These are phyloP conservation scores for Hoplostethus atlanticus DNA, from an alignment of 2,797 vertebrate genomes.

Conservation along the genomic window DNA sequence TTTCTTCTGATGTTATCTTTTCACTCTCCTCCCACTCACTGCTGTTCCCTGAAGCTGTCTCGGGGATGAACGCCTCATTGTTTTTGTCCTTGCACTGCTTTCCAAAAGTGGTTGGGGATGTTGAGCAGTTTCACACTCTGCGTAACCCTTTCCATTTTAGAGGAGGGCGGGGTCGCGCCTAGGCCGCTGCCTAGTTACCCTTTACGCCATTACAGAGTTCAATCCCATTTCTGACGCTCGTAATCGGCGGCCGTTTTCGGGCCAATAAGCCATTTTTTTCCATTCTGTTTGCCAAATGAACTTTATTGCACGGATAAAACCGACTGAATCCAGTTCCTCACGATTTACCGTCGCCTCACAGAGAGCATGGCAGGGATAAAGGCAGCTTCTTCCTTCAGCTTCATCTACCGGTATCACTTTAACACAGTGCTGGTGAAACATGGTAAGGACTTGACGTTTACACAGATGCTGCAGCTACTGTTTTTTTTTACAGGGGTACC, in stretches of 20 bases:
- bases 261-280: neutral
- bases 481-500: slow-evolving; percentile 12
- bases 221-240: slow-evolving; percentile 14
- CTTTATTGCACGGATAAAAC: neutral
- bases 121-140: slow-evolving; percentile 61
- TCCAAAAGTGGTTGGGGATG: slow-evolving; percentile 69
- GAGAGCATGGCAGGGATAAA: neutral
- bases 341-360: neutral
- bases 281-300: slow-evolving; percentile 17
- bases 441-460: neutral
- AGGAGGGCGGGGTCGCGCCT: slow-evolving; percentile 51
- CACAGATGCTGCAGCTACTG: no score
- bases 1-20: slow-evolving; percentile 83
- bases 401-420: neutral
- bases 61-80: slow-evolving; percentile 82
- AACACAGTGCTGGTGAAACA: neutral
- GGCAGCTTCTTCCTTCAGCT: neutral
- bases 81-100: slow-evolving; percentile 81
- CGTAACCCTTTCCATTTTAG: slow-evolving; percentile 58
- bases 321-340: slow-evolving; percentile 7
- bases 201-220: slow-evolving; percentile 28
- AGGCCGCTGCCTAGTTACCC: slow-evolving; percentile 49
- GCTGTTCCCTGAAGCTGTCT: slow-evolving; percentile 83
- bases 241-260: slow-evolving; percentile 6
- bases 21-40: slow-evolving; percentile 82